Evolutionary conservation across 1,140 invertebrate species (phyloP).

Genomic region (Drosophila novamexicana): DNA sequence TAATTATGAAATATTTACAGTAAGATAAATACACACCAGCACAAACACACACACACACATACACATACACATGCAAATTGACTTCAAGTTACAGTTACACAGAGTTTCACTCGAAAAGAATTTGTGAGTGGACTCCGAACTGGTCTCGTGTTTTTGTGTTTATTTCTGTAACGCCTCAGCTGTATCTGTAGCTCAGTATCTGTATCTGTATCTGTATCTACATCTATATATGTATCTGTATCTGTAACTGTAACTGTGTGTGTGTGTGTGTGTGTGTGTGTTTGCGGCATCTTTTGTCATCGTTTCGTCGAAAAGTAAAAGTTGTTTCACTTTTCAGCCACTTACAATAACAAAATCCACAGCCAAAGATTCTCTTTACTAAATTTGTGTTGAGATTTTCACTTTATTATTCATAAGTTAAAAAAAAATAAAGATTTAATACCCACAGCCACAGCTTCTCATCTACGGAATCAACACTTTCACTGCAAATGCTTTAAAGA

Average conservation of each 20-base stretch:
- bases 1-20: constrained; percentile 73
- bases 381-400: constrained; percentile 31
- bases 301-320: constrained; percentile 63
- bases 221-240: constrained; percentile 4
- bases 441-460: neutral
- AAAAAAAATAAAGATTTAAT: neutral
- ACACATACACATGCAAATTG: constrained; percentile 36
- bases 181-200: constrained; percentile 2
- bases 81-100: constrained; percentile 41
- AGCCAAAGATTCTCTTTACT: constrained; percentile 71
- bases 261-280: constrained; percentile 2
- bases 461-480: constrained; percentile 26
- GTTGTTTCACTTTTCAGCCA: constrained; percentile 69
- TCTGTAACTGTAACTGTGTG: constrained; percentile 9
- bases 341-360: constrained; percentile 51
- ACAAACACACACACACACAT: constrained; percentile 4
- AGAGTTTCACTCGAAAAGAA: constrained; percentile 65
- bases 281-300: constrained; percentile 58
- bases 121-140: constrained; percentile 39
- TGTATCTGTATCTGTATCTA: constrained; percentile 20
- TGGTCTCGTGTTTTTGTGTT: constrained; percentile 11
- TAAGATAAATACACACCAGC: constrained; percentile 33
- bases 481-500: constrained; percentile 28
- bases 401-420: constrained; percentile 54
- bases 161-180: constrained; percentile 22